Evolutionary conservation across 1,140 invertebrate genomes (phyloP), one percentile per base, ranked within the genome.

Genomic region (Pogonomyrmex barbatus): DNA sequence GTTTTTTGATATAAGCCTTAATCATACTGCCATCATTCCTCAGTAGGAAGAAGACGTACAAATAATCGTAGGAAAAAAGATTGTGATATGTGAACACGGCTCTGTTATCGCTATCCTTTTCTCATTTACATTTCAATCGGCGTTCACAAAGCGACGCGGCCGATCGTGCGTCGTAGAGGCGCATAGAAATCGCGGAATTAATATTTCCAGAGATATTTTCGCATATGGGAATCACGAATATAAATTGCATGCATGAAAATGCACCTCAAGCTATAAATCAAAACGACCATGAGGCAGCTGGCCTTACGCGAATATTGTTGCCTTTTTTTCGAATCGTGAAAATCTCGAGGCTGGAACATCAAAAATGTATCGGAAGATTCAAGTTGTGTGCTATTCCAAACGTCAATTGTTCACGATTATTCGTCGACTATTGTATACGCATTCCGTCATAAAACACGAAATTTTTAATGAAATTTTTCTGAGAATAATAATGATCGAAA

Each of bases 41-140:
- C 70, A 33, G 62, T n/a, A 75, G 14, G 14, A 17, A 60, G 39
- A 68, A 60, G 39, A 68, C 33, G 63, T n/a, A 39, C 47, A 47
- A 68, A 68, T 68, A 42, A 68, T 79, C 45, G 4, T 8, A 14
- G 36, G 36, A 1, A 8, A 60, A n/a, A 60, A 60, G 36, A 4
- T 65, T 17, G 33, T 33, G 45, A 58, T 82, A 73, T 36, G 67
- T 14, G 52, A 47, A 73, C 47, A 39, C 17, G 30, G 33, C 68
- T 30, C 56, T 70, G 65, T 70, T 81, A 81, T 81, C 54, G 68
- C 75, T 75, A 83, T 39, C 50, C 42, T 83, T 83, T 73, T 58
- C 39, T 30, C 67, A 83, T 83, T 73, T 83, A 83, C 79, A 83
- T 83, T 83, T 83, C 79, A 83, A 83, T 83, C 67, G 68, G 45